Percentiles rank a stretch among this genome's conserved stretches.
These are phyloP conservation scores for Melitaea athalia DNA, from an alignment of 2,888 invertebrate genomes.

Conservation along the genomic window DNA sequence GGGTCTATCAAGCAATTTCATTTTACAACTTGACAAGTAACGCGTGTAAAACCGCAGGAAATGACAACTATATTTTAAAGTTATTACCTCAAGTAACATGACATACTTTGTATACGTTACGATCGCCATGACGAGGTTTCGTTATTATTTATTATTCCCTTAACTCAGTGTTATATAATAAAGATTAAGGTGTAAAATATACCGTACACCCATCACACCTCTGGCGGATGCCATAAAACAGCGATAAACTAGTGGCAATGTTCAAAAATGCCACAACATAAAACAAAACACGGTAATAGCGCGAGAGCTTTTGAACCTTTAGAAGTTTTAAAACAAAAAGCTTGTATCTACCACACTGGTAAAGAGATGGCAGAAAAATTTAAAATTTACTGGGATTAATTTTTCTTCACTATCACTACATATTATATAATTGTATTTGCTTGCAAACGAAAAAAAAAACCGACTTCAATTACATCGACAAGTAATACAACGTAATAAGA, in stretches of 20 bases:
- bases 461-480: no score
- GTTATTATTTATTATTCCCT: neutral
- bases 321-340: neutral
- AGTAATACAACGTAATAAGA: no score
- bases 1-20: no score
- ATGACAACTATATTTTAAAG: no score
- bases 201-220: slow-evolving; percentile 21
- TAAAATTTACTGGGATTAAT: no score
- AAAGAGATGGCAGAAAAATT: neutral
- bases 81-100: neutral
- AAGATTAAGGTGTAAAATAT: slow-evolving; percentile 8
- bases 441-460: no score
- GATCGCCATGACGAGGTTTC: neutral
- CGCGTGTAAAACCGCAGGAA: no score
- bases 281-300: slow-evolving; percentile 42
- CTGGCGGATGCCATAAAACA: slow-evolving; percentile 31
- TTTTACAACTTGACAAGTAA: no score
- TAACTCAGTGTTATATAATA: slow-evolving; percentile 6
- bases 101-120: neutral
- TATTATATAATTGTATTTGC: no score
- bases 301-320: neutral
- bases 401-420: no score
- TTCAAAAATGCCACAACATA: slow-evolving; percentile 32
- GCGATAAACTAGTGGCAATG: slow-evolving; percentile 32
- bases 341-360: neutral